Evolutionary conservation across 2,797 vertebrate genomes (phyloP).

Genomic region (Lepus townsendii): DNA sequence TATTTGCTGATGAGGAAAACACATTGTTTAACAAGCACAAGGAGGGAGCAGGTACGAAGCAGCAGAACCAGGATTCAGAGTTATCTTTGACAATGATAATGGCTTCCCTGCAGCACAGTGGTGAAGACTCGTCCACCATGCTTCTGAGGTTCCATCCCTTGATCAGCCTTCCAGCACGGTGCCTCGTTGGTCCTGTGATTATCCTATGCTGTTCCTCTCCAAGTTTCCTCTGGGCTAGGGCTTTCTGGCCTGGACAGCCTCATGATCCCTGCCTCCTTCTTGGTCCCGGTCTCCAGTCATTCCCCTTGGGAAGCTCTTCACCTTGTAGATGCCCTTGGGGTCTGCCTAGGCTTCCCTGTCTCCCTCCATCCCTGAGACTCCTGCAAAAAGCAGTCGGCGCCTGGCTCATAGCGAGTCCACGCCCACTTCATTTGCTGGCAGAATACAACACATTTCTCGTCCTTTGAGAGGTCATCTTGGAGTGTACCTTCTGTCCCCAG

Average conservation of each 20-base stretch:
- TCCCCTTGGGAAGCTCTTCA: not conserved
- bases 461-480: not conserved
- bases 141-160: not conserved
- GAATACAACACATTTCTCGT: not conserved
- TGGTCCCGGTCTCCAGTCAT: not conserved
- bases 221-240: not conserved
- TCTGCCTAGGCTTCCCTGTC: not conserved
- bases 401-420: not conserved
- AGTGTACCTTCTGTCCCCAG: not conserved
- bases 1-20: constrained; percentile 3
- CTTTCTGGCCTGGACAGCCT: not conserved
- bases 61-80: not conserved
- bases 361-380: not conserved
- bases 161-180: not conserved
- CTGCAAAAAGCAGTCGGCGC: not conserved
- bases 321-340: not conserved
- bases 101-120: not conserved
- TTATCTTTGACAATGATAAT: not conserved
- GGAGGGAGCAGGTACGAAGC: not conserved
- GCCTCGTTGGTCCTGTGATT: not conserved
- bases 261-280: not conserved
- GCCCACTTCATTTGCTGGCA: not conserved
- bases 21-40: not conserved
- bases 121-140: not conserved
- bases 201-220: not conserved